phyloP scores from a whole-genome alignment of 1,140 invertebrate genomes.

The Trichonephila clavipes region DNA sequence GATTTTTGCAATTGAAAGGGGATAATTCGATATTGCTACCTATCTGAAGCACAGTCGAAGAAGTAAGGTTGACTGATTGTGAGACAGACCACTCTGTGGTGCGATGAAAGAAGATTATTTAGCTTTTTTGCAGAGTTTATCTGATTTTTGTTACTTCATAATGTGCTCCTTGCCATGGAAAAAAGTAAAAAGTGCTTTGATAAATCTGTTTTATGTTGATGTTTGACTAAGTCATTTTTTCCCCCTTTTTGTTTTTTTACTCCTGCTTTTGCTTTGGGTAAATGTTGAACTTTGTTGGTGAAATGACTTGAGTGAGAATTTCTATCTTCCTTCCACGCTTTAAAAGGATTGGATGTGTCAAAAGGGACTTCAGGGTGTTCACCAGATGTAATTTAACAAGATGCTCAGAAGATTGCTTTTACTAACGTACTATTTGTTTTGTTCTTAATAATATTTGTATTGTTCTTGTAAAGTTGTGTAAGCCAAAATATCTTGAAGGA shows the following conservation, averaged over 20 bases:
- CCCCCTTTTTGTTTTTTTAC: neutral
- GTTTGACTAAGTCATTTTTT: constrained; percentile 50
- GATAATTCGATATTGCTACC: neutral
- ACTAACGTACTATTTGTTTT: constrained; percentile 40
- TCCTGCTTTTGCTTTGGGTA: constrained; percentile 39
- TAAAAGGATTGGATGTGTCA: neutral
- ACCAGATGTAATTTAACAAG: neutral
- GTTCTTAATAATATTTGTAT: constrained; percentile 22
- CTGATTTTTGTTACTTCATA: constrained; percentile 28
- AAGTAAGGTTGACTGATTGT: neutral
- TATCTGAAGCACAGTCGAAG: neutral
- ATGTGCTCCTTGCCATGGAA: constrained; percentile 36
- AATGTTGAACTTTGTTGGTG: constrained; percentile 40
- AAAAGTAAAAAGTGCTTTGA: constrained; percentile 34
- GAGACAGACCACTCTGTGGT: constrained; percentile 10
- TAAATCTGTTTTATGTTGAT: constrained; percentile 18
- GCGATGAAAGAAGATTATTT: constrained; percentile 20
- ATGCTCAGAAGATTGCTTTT: constrained; percentile 27
- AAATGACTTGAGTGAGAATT: constrained; percentile 33
- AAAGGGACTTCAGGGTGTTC: constrained; percentile 17
- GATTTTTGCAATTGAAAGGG: constrained; percentile 32
- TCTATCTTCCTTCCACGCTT: neutral
- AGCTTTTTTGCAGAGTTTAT: constrained; percentile 31
- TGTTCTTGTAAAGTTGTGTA: constrained; percentile 1
- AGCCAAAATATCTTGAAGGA: neutral